A percentile compares a stretch with the other conserved stretches of the same genome.
These are phyloP conservation scores for Pollimyrus isidori DNA, from an alignment of 2,113 vertebrate species.

Conservation along the genomic window DNA sequence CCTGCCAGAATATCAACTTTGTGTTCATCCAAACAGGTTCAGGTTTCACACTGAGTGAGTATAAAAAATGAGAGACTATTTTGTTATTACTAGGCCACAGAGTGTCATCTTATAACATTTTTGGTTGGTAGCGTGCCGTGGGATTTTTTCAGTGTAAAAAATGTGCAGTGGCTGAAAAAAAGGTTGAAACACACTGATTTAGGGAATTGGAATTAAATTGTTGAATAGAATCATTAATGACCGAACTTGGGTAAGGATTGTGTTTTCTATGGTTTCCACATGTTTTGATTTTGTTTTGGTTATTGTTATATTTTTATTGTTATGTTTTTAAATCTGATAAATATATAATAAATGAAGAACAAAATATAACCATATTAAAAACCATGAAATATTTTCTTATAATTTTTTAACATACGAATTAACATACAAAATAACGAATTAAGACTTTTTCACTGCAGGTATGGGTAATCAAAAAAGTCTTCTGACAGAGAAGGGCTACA, in stretches of 20 bases:
- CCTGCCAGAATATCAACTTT: too few relatives aligned
- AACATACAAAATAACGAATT: not conserved
- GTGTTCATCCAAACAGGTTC: too few relatives aligned
- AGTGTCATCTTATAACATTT: too few relatives aligned
- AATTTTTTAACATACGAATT: too few relatives aligned
- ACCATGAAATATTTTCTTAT: not conserved
- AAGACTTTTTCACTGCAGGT: not conserved
- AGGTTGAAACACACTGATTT: not conserved
- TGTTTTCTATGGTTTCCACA: too few relatives aligned
- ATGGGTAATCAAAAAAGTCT: slow-evolving; percentile 15
- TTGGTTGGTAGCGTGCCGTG: too few relatives aligned
- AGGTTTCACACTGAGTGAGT: too few relatives aligned
- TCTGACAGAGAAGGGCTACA: not conserved
- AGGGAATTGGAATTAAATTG: not conserved
- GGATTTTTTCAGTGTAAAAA: too few relatives aligned
- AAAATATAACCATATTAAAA: not conserved
- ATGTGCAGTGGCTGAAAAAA: too few relatives aligned
- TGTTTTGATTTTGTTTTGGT: not conserved
- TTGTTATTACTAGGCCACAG: too few relatives aligned
- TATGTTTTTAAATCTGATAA: not conserved
- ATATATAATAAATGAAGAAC: not conserved
- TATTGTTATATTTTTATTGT: not conserved
- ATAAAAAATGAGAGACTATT: too few relatives aligned
- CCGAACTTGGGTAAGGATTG: not conserved
- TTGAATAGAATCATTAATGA: not conserved